These are phyloP conservation scores for Gouania willdenowi DNA, from an alignment of 2,797 vertebrate species.

Conservation along the genomic window DNA sequence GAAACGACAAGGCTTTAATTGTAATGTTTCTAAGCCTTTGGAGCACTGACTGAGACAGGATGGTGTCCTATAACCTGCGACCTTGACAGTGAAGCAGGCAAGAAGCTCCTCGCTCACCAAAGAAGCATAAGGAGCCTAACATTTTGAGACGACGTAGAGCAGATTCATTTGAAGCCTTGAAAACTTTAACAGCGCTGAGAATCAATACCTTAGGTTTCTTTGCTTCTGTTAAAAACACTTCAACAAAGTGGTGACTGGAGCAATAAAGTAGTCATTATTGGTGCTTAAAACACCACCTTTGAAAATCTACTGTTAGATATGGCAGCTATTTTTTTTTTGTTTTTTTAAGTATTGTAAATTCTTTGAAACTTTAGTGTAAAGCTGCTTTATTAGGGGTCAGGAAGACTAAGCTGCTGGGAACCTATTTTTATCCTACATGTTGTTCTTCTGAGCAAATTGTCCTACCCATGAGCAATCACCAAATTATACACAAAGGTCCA, in stretches of 20 bases:
- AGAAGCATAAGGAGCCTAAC: slow-evolving; percentile 2
- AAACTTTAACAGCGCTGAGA: slow-evolving; percentile 21
- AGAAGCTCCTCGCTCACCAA: neutral
- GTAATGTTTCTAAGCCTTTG: neutral
- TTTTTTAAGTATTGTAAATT: no score
- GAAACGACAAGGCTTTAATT: slow-evolving; percentile 14
- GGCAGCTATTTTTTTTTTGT: no score
- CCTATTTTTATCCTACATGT: no score
- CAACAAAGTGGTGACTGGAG: slow-evolving; percentile 2
- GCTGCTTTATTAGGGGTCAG: no score
- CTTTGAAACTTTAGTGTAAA: no score
- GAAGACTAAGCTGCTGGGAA: no score
- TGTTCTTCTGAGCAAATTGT: no score
- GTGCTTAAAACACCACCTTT: no score
- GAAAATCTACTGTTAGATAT: neutral
- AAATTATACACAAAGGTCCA: no score
- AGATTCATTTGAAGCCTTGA: slow-evolving; percentile 14
- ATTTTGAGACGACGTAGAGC: slow-evolving; percentile 8
- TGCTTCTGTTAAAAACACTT: slow-evolving; percentile 10
- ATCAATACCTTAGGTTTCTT: slow-evolving; percentile 24
- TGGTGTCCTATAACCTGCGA: slow-evolving; percentile 33
- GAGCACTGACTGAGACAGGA: slow-evolving; percentile 14
- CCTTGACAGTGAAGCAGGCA: slow-evolving; percentile 26
- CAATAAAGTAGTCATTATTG: neutral
- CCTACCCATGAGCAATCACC: no score